Percentiles rank a stretch among this genome's conserved stretches.
phyloP scores from a whole-genome alignment of 2,113 vertebrate species.

The Prolemur simus region DNA sequence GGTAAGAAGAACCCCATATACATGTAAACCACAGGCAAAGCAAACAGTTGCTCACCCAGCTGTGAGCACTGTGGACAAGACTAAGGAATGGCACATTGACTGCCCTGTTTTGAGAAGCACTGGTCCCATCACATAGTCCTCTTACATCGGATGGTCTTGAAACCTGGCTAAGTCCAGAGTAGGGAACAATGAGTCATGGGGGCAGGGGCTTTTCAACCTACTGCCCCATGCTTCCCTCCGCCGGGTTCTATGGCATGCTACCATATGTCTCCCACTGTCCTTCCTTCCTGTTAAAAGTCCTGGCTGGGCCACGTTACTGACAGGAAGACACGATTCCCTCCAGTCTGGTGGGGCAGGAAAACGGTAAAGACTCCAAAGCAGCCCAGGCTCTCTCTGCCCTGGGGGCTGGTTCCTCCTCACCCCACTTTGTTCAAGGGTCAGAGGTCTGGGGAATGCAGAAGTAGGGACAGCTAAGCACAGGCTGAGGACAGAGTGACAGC shows the following conservation, averaged over 20 bases:
- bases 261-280: background rate
- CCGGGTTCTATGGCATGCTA: background rate
- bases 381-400: too few species aligned
- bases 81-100: background rate
- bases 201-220: background rate
- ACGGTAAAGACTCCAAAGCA: background rate
- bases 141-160: background rate
- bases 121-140: background rate
- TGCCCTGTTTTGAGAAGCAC: background rate
- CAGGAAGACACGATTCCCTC: background rate
- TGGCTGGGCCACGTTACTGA: background rate
- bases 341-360: background rate
- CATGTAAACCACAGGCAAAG: background rate
- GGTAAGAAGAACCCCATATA: rapidly evolving
- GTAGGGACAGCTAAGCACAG: background rate
- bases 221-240: background rate
- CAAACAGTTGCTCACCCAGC: background rate
- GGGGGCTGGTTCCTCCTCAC: background rate
- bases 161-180: background rate
- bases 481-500: rapidly evolving
- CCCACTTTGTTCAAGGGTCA: background rate
- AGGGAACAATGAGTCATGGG: background rate
- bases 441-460: background rate
- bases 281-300: background rate
- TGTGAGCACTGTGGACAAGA: background rate